These are phyloP conservation scores for Mythimna ferrago DNA, from an alignment of 2,888 invertebrate genomes.

Conservation along the genomic window DNA sequence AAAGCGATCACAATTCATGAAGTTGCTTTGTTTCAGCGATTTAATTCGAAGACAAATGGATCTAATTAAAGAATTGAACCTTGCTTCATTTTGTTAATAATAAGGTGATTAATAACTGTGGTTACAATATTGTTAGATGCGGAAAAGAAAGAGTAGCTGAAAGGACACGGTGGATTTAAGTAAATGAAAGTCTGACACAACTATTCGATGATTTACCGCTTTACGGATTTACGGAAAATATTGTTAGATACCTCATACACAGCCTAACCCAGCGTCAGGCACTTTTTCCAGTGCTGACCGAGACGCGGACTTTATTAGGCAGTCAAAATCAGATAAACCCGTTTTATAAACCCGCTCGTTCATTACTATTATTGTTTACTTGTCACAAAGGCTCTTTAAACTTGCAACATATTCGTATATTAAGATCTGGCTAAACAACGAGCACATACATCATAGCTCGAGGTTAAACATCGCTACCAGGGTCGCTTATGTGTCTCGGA, in stretches of 20 bases:
- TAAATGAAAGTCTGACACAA: too few relatives aligned
- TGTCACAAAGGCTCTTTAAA: neutral
- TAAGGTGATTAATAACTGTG: too few relatives aligned
- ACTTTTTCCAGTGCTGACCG: neutral
- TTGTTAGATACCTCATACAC: neutral
- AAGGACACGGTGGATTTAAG: too few relatives aligned
- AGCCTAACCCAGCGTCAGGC: neutral
- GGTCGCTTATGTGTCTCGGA: conserved; percentile 21
- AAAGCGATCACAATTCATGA: neutral
- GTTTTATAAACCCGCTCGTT: neutral
- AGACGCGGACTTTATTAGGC: neutral
- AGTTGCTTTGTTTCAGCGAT: neutral
- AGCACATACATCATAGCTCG: conserved; percentile 15
- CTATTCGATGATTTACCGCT: too few relatives aligned
- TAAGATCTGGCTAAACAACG: conserved; percentile 8
- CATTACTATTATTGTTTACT: neutral
- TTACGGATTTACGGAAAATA: too few relatives aligned
- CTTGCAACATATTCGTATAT: neutral
- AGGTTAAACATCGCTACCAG: conserved; percentile 21
- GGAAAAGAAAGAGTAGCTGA: too few relatives aligned
- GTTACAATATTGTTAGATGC: too few relatives aligned
- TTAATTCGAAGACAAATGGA: neutral
- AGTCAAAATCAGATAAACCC: too few relatives aligned
- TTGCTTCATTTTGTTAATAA: neutral
- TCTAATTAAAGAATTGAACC: neutral